Conservation (phyloP, 2,797 vertebrate species). For the Channallabes apus region DNA sequence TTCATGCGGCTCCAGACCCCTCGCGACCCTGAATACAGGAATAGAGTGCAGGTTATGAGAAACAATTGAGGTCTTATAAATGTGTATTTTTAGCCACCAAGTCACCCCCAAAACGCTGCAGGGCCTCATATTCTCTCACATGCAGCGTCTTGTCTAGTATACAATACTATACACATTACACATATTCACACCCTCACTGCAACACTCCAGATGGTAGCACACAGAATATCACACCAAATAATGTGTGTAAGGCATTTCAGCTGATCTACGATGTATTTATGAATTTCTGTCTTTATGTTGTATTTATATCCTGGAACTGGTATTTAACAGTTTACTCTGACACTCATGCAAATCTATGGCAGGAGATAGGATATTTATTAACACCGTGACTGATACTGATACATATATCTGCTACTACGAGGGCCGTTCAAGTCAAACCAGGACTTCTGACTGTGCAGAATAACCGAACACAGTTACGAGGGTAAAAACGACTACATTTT, state of each 20-base stretch:
- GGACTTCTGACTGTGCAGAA: no score
- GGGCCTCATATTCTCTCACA: neutral
- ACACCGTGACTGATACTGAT: neutral
- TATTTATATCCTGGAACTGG: neutral
- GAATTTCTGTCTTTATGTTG: neutral
- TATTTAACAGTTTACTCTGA: constrained; percentile 4
- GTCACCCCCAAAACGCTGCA: neutral
- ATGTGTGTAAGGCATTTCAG: neutral
- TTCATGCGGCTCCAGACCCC: no score
- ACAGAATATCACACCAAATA: neutral
- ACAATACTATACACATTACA: neutral
- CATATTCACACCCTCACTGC: constrained; percentile 1
- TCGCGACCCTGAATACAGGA: no score
- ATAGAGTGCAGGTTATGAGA: no score
- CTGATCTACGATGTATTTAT: neutral
- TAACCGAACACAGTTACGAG: no score
- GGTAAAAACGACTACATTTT: no score
- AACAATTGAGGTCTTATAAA: no score
- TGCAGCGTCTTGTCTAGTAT: neutral
- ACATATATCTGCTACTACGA: no score
- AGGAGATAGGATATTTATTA: neutral
- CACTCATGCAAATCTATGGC: neutral
- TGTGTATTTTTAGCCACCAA: no score
- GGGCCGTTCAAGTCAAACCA: no score
- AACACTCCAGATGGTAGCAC: neutral